These are phyloP conservation scores for Drosophila dives DNA, from an alignment of 2,888 invertebrate genomes.

Conservation along the genomic window DNA sequence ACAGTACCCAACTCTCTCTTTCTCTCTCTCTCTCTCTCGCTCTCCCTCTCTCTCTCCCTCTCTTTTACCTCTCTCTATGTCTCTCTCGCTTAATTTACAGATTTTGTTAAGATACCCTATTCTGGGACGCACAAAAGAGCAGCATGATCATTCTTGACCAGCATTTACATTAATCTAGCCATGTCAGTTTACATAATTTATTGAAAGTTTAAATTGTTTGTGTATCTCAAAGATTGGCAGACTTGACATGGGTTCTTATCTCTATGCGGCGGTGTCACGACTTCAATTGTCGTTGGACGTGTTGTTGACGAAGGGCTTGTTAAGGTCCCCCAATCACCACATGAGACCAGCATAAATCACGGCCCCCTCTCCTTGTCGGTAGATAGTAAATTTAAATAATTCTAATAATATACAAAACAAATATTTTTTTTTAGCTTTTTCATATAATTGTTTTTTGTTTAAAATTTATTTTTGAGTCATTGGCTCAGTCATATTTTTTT, in stretches of 20 bases:
- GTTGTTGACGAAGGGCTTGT: neutral
- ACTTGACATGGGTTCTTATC: neutral
- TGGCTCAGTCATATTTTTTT: slow-evolving; percentile 83
- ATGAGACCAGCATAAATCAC: neutral
- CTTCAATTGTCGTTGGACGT: neutral
- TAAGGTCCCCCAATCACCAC: neutral
- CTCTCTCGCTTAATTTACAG: neutral
- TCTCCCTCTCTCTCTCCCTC: neutral
- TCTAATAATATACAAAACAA: neutral
- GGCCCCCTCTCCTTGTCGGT: neutral
- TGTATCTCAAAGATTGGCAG: neutral
- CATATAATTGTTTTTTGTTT: slow-evolving; percentile 64
- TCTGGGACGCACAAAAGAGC: neutral
- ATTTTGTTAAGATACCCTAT: slow-evolving; percentile 16
- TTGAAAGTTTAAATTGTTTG: neutral
- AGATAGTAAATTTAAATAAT: neutral
- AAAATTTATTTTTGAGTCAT: slow-evolving; percentile 82
- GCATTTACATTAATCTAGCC: neutral
- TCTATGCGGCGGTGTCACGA: neutral
- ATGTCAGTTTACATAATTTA: neutral
- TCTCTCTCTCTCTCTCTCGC: neutral
- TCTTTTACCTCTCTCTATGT: neutral
- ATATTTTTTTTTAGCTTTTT: slow-evolving; percentile 18
- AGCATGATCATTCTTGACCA: neutral
- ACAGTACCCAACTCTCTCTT: slow-evolving; percentile 19